Evolutionary conservation across 2,888 invertebrate genomes (phyloP).

Genomic region (Muscina levida): DNA sequence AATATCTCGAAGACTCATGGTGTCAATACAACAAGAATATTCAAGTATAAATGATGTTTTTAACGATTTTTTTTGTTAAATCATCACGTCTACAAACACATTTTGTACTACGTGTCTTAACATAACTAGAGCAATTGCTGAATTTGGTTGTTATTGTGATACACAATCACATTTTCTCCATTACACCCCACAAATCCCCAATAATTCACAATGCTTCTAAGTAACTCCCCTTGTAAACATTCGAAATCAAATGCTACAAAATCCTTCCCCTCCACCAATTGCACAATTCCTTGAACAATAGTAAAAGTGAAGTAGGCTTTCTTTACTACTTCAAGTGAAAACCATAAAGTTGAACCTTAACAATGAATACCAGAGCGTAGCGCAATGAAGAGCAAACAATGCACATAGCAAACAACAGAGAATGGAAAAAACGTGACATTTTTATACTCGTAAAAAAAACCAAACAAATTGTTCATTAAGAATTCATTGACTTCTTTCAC

Average conservation of each 20-base stretch:
- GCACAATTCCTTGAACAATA: conserved; percentile 33
- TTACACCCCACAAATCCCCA: no score
- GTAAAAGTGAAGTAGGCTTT: conserved; percentile 26
- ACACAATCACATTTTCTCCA: no score
- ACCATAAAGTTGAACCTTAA: conserved; percentile 45
- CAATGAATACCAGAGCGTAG: conserved; percentile 47
- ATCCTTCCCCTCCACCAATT: no score
- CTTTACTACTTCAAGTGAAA: neutral
- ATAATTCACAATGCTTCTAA: neutral
- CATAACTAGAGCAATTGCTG: no score
- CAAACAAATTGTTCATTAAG: conserved; percentile 58
- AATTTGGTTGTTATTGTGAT: no score
- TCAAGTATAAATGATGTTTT: no score
- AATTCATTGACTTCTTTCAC: conserved; percentile 63
- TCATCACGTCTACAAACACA: no score
- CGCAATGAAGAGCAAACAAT: conserved; percentile 14
- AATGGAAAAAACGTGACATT: conserved; percentile 59
- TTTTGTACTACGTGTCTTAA: no score
- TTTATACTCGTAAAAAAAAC: conserved; percentile 32
- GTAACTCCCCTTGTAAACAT: conserved; percentile 1
- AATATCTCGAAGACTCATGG: no score
- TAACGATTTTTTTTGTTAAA: no score
- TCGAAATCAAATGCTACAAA: no score
- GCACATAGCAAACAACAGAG: neutral
- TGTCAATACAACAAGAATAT: no score